Base-by-base conservation (phyloP, 2,888 invertebrate genomes). In the Andrena minutula region DNA sequence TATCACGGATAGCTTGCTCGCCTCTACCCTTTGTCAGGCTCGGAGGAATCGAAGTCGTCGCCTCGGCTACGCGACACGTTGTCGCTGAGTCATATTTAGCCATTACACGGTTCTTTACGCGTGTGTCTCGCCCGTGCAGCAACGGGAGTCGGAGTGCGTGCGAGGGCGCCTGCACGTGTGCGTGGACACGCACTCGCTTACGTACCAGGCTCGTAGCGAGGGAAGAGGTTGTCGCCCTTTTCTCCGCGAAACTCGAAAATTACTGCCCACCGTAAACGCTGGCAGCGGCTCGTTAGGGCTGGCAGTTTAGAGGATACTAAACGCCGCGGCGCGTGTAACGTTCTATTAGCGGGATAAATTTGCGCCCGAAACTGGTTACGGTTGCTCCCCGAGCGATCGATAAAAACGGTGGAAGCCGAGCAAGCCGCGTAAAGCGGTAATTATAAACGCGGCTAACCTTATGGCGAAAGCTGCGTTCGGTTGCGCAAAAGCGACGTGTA, bases 51-150 rank as follows among this genome's bases (percentile, higher is more conserved):
- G 80, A 80, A 80, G 79, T 74, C 49, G 53, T 69, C 51, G 35
- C 70, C 64, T 71, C 53, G 23, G 69, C 56, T 64, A 56, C 51
- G 66, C 53, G 47, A 74, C 73, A 35, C 70, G 61, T 47, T 74
- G 74, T 16, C 63, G 75, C 61, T 87, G 86, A 87, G 81, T 87
- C 86, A 86, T 83, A 84, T 85, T 87, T 84, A 84, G 82, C 79
- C 80, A 80, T 83, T 80, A 75, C 75, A 77, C 56, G 79, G 80
- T 80, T 72, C 80, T 80, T 78, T 74, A 32, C 64, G 51, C 49
- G 73, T 76, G 75, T 73, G 83, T 69, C 60, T 53, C 56, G 56
- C 10, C 58, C 69, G 70, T 66, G 75, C 75, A 28, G 51, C 61
- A 41, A 53, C 70, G 63, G 60, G 65, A 6, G 49, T 23, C 16